These are phyloP conservation scores for Sarotherodon lohbergeri DNA, from an alignment of 2,113 vertebrate species.

Conservation along the genomic window DNA sequence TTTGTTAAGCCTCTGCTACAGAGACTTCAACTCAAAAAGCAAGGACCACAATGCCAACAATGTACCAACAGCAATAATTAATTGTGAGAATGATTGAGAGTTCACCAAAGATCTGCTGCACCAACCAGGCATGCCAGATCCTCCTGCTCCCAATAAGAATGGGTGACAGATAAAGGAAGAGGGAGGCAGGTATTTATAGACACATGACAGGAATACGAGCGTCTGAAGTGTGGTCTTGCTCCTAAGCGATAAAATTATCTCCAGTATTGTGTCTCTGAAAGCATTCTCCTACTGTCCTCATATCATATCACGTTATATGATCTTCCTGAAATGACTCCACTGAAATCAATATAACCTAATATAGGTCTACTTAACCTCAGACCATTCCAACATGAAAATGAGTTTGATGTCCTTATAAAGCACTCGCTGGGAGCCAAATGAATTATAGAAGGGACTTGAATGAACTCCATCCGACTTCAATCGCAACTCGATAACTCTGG, in stretches of 20 bases:
- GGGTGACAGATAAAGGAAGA: background rate
- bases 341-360: conserved; percentile 34
- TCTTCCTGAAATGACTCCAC: conserved; percentile 49
- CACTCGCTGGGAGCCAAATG: background rate
- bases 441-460: conserved; percentile 15
- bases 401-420: conserved; percentile 1
- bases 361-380: conserved; percentile 4
- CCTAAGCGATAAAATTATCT: background rate
- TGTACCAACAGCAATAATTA: background rate
- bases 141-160: background rate
- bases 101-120: background rate
- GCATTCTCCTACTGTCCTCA: background rate
- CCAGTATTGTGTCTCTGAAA: conserved; percentile 7
- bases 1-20: background rate
- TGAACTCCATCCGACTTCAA: background rate
- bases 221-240: background rate
- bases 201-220: background rate
- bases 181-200: background rate
- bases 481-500: background rate
- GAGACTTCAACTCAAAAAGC: no score
- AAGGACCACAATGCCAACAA: background rate
- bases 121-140: background rate
- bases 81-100: background rate
- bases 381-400: conserved; percentile 2
- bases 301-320: conserved; percentile 21